A percentile compares a stretch with the other conserved stretches of the same genome.
phyloP scores from a whole-genome alignment of 2,797 vertebrate genomes.

The Syncerus caffer region DNA sequence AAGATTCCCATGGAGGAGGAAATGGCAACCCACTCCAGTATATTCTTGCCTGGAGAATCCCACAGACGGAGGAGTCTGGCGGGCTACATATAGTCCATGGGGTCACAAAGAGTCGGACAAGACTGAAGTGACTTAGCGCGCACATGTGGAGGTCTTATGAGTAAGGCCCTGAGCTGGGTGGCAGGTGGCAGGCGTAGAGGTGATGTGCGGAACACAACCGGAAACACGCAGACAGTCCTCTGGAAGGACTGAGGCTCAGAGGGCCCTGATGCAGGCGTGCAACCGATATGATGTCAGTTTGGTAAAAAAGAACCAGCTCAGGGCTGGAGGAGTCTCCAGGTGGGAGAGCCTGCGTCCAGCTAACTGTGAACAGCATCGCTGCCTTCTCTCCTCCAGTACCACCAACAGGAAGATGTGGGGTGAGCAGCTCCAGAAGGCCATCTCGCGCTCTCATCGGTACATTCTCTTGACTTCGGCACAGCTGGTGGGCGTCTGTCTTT shows the following conservation, averaged over 20 bases:
- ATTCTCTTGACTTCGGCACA: conserved; percentile 86
- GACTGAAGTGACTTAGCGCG: not conserved
- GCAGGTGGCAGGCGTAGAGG: not conserved
- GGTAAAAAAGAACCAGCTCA: accelerated
- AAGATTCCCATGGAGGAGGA: not conserved
- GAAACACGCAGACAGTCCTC: accelerated
- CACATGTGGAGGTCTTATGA: not conserved
- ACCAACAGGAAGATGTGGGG: conserved; percentile 88
- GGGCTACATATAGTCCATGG: not conserved
- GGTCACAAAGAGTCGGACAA: not conserved
- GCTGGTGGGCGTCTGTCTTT: conserved; percentile 88
- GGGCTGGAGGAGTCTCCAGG: accelerated
- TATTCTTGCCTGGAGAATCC: not conserved
- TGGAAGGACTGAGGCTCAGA: not conserved
- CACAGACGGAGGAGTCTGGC: not conserved
- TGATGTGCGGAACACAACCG: accelerated
- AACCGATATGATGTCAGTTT: accelerated
- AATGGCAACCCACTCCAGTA: not conserved
- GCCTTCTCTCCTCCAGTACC: conserved; percentile 78
- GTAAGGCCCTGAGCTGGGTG: not conserved
- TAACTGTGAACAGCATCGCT: accelerated
- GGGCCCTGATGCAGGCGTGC: accelerated
- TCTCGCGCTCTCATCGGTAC: conserved; percentile 86
- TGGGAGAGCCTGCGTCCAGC: accelerated
- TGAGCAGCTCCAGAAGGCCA: conserved; percentile 87